These are phyloP conservation scores for Panzeria rudis DNA, from an alignment of 2,888 invertebrate species.

Conservation along the genomic window DNA sequence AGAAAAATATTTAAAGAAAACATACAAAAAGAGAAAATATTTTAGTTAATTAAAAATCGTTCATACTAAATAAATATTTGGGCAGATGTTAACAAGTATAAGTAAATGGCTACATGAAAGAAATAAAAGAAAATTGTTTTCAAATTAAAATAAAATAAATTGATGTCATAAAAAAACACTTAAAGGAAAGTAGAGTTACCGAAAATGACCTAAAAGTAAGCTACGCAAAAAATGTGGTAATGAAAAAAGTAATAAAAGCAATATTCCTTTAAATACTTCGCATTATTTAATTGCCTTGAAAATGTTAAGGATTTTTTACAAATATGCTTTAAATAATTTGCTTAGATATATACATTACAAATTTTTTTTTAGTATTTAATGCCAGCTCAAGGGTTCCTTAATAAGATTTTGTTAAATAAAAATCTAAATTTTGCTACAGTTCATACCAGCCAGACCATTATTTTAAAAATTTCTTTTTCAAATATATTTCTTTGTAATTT, in stretches of 20 bases:
- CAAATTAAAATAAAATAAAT: constrained; percentile 50
- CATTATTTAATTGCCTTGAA: no score
- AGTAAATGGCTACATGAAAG: constrained; percentile 35
- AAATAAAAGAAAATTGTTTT: constrained; percentile 33
- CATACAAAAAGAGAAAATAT: constrained; percentile 45
- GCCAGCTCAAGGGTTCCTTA: not conserved
- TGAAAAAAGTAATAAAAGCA: no score
- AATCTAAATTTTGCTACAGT: not conserved
- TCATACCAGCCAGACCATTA: no score
- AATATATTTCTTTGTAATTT: not conserved
- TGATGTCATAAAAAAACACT: no score
- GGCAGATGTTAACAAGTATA: constrained; percentile 63
- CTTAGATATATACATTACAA: no score
- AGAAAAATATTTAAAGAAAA: not conserved
- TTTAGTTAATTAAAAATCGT: constrained; percentile 71
- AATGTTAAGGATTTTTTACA: no score
- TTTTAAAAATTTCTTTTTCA: constrained; percentile 19
- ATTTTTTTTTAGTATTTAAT: no score
- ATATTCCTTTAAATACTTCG: no score
- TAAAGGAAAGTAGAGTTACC: not conserved
- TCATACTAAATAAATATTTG: constrained; percentile 69
- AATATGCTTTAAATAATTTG: no score
- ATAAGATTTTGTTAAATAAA: constrained; percentile 6
- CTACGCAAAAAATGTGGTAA: no score
- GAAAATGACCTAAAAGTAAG: not conserved